Percentiles rank a stretch among this genome's conserved stretches.
These are phyloP conservation scores for Actinia tenebrosa DNA, from an alignment of 64 coral and sea anemone genomes.

Conservation along the genomic window DNA sequence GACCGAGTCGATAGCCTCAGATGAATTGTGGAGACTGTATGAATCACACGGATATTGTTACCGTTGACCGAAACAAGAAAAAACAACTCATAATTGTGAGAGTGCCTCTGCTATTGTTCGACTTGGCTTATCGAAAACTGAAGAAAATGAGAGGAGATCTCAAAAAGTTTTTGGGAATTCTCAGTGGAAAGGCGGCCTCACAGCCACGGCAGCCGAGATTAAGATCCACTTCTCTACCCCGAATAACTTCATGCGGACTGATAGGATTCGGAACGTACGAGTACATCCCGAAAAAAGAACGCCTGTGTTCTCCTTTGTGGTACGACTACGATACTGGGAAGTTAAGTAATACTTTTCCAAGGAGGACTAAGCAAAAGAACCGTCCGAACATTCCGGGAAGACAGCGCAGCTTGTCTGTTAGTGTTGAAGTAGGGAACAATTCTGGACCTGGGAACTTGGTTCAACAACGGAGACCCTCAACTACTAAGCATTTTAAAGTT, in stretches of 20 bases:
- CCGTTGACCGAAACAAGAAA: not conserved
- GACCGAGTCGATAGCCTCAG: not conserved
- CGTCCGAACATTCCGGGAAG: not conserved
- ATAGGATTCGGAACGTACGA: constrained; percentile 12
- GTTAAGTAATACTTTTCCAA: constrained; percentile 9
- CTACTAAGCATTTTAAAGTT: constrained; percentile 11
- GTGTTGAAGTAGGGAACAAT: not conserved
- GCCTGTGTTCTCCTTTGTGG: not conserved
- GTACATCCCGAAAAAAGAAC: not conserved
- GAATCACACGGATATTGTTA: not conserved
- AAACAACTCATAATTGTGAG: not conserved
- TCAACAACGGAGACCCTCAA: not conserved
- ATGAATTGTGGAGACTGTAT: not conserved
- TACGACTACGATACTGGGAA: constrained; percentile 8
- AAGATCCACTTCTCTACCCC: constrained; percentile 9
- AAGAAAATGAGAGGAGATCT: constrained; percentile 25
- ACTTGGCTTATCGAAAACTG: not conserved
- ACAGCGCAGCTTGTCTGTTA: constrained; percentile 5
- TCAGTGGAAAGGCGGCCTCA: constrained; percentile 11
- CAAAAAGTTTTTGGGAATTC: constrained; percentile 8
- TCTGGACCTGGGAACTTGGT: not conserved
- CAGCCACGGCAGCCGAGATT: not conserved
- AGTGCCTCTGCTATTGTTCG: not conserved
- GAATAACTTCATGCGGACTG: constrained; percentile 5
- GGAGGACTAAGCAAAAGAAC: constrained; percentile 8